Conservation (phyloP, 2,113 vertebrate species). For the Rhea pennata region DNA sequence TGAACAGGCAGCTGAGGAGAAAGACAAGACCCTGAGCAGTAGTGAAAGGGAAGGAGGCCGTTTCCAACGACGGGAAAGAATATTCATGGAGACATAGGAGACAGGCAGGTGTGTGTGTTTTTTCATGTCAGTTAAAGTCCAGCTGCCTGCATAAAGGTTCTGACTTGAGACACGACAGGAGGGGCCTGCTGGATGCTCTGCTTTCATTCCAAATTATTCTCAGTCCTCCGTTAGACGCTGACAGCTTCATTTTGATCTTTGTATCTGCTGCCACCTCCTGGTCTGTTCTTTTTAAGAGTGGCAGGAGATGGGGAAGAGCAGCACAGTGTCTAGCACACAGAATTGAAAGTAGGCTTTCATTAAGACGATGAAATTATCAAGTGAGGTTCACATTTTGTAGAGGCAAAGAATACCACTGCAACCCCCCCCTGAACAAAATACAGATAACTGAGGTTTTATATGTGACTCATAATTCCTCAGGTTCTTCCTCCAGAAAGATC, state of each 20-base stretch:
- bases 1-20: not conserved
- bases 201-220: not conserved
- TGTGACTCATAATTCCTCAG: not conserved
- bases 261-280: constrained; percentile 76
- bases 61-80: not conserved
- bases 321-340: fast-evolving
- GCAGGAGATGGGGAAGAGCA: not conserved
- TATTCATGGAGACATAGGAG: not conserved
- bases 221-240: not conserved
- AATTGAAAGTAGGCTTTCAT: not conserved
- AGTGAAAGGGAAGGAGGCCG: not conserved
- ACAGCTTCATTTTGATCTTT: not conserved
- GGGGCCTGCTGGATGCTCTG: fast-evolving
- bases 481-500: not conserved
- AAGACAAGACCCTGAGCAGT: not conserved
- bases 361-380: not conserved
- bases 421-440: not conserved
- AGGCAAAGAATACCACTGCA: not conserved
- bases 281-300: not conserved
- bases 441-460: not conserved
- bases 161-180: too few species aligned
- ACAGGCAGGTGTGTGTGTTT: not conserved
- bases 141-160: not conserved
- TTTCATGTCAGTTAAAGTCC: not conserved
- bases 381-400: not conserved